A percentile compares a stretch with the other conserved stretches of the same genome.
Conservation (phyloP, 2,888 invertebrate genomes). For the Agrilus mali region DNA sequence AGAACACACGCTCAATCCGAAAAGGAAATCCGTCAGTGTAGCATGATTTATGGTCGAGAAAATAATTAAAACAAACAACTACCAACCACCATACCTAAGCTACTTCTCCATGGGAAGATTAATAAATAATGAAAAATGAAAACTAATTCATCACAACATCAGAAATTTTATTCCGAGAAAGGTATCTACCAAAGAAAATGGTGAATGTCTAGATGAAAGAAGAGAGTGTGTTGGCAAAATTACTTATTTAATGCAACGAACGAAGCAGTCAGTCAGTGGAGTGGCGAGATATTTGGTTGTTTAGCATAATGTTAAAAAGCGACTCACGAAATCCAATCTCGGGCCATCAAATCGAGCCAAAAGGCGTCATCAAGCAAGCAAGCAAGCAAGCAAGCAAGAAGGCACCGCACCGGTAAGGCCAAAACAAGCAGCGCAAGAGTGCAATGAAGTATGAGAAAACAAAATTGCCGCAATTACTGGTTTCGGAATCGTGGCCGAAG, state of each 20-base stretch:
- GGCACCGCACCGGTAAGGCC: conserved; percentile 17
- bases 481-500: conserved; percentile 30
- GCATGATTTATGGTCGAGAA: conserved; percentile 15
- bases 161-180: too few relatives aligned
- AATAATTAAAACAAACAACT: conserved; percentile 16
- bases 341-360: conserved; percentile 22
- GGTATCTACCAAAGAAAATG: too few relatives aligned
- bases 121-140: too few relatives aligned
- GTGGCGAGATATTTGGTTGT: neutral
- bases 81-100: too few relatives aligned
- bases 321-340: conserved; percentile 21
- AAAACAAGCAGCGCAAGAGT: conserved; percentile 26
- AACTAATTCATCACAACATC: too few relatives aligned
- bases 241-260: too few relatives aligned
- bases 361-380: conserved; percentile 22
- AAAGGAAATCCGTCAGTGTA: conserved; percentile 16
- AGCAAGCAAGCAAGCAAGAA: conserved; percentile 10
- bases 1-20: too few relatives aligned
- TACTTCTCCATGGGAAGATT: neutral
- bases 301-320: conserved; percentile 12
- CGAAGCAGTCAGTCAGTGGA: too few relatives aligned
- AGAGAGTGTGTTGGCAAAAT: too few relatives aligned
- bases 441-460: conserved; percentile 31
- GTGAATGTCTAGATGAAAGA: too few relatives aligned
- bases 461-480: conserved; percentile 34